Conservation (phyloP, 2,888 invertebrate species). For the Phaonia tiefii region DNA sequence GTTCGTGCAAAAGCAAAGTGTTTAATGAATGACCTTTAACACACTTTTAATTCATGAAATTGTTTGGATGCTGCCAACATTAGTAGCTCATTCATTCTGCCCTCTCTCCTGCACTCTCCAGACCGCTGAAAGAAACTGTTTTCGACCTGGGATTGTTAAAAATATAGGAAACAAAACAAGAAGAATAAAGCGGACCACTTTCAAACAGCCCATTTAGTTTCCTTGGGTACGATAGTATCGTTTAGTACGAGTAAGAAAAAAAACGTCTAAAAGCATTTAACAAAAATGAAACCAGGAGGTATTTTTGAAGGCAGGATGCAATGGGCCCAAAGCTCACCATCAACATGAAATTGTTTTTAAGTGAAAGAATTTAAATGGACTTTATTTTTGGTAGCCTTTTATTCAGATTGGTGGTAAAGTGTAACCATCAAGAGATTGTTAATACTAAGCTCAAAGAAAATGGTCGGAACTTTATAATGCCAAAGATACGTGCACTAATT, state of each 20-base stretch:
- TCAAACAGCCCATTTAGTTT: constrained; percentile 8
- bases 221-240: background rate
- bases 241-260: constrained; percentile 30
- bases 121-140: constrained; percentile 29
- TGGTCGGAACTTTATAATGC: no score
- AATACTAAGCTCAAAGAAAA: background rate
- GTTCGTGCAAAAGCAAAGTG: constrained; percentile 38
- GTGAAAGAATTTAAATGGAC: constrained; percentile 1
- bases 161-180: background rate
- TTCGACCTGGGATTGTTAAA: constrained; percentile 20
- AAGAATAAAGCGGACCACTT: background rate
- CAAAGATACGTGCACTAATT: no score
- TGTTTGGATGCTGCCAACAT: constrained; percentile 57
- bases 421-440: constrained; percentile 3
- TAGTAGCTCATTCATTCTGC: background rate
- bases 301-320: constrained; percentile 3
- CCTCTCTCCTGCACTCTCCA: background rate
- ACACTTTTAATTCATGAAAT: constrained; percentile 63
- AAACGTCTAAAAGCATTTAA: constrained; percentile 21
- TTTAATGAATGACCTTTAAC: constrained; percentile 64
- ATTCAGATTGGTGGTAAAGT: background rate
- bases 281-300: constrained; percentile 2
- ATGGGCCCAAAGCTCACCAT: background rate
- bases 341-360: constrained; percentile 26
- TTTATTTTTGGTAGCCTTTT: background rate